Base-by-base conservation (phyloP, 1,140 invertebrate genomes). In the Oryctes rhinoceros region DNA sequence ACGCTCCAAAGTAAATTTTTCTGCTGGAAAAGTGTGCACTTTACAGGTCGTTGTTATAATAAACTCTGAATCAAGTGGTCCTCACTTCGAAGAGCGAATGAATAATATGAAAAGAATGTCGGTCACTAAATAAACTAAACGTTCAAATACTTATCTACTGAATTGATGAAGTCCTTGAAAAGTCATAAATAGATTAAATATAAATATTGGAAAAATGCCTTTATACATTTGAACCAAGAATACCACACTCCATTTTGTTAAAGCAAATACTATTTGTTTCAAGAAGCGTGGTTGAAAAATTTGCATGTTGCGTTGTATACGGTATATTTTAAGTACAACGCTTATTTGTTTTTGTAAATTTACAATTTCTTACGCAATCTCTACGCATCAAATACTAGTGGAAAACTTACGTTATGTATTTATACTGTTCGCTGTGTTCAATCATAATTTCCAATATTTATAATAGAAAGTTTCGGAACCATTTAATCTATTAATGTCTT, bases 401-500 rank as follows among this genome's bases (percentile, higher is more conserved):
- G 3, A 44, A 44, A 44, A 3, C 5, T 44, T 44, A 39, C 7
- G 7, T n/a, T 39, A 44, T 10, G 9, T 44, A 44, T 10, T 44
- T 44, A 44, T 44, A 7, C 39, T 44, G 5, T 44, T 44, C 9
- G 39, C 39, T 44, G 9, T 44, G 39, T 44, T 44, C 39, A 44
- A 44, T 44, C 39, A 44, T 44, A 44, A 44, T 44, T 44, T 71
- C 35, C 24, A 71, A 35, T 71, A 71, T 71, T 71, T 71, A 71
- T 71, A 71, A 71, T 24, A 71, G 65, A 37, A 71, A 7, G 24
- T 71, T 71, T 71, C 13, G 0, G 30, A 35, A 37, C 5, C 35
- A 35, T 71, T 71, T 71, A 30, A 15, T 71, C 65, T 71, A 30
- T 35, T 71, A 30, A 20, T 24, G 65, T 71, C 65, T 71, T 71